Evolutionary conservation across 2,797 vertebrate genomes (phyloP).

Genomic region (Sebastes dallii): DNA sequence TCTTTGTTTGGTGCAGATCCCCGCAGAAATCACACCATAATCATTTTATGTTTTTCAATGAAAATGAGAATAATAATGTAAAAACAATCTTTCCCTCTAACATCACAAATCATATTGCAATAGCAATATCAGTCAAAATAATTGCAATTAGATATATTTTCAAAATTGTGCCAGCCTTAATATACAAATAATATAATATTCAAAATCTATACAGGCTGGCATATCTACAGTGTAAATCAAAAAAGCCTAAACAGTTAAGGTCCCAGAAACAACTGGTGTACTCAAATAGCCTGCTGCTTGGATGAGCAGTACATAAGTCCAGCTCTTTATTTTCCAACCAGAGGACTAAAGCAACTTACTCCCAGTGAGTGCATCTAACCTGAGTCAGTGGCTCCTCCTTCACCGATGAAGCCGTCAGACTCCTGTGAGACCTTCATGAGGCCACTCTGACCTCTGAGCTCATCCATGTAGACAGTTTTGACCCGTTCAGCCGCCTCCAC

Average conservation of each 20-base stretch:
- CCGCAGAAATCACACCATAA: too few relatives aligned
- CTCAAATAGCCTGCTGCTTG: not conserved
- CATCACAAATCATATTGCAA: too few relatives aligned
- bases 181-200: too few relatives aligned
- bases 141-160: too few relatives aligned
- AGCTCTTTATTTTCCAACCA: not conserved
- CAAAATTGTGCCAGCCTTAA: too few relatives aligned
- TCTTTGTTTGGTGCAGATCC: too few relatives aligned
- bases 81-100: accelerated
- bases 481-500: conserved; percentile 79
- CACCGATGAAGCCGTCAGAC: conserved; percentile 68
- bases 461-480: conserved; percentile 45
- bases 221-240: too few relatives aligned
- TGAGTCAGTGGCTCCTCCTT: conserved; percentile 68
- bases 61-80: too few relatives aligned
- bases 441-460: conserved; percentile 34
- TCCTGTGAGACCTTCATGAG: conserved; percentile 25
- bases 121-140: too few relatives aligned
- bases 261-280: not conserved
- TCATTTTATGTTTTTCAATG: too few relatives aligned
- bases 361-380: conserved; percentile 39
- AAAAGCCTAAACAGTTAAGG: not conserved
- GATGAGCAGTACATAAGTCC: not conserved
- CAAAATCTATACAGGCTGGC: too few relatives aligned
- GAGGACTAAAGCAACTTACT: not conserved